Conservation (phyloP, 2,888 invertebrate species). For the Pelosia muscerda region DNA sequence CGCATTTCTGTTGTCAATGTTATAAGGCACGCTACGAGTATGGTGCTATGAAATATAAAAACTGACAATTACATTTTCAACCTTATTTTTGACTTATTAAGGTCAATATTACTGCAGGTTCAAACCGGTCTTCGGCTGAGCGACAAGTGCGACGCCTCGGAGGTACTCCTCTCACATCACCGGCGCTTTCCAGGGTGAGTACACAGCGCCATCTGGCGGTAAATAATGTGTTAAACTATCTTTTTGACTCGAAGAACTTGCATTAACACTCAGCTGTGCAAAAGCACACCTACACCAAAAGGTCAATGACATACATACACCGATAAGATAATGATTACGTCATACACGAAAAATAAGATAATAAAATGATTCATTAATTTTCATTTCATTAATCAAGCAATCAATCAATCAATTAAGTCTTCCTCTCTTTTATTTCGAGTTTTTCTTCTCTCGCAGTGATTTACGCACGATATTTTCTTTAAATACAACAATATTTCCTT, state of each 20-base stretch:
- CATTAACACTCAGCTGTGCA: neutral
- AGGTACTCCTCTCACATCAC: constrained; percentile 81
- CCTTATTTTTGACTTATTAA: constrained; percentile 6
- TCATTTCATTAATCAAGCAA: too few species aligned
- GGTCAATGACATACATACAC: constrained; percentile 6
- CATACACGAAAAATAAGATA: neutral
- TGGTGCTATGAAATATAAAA: neutral
- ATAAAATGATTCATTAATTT: neutral
- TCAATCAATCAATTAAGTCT: too few species aligned
- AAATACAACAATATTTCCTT: too few species aligned
- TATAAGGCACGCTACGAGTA: too few species aligned
- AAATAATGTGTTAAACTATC: too few species aligned
- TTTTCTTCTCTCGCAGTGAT: too few species aligned
- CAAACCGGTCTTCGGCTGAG: constrained; percentile 81
- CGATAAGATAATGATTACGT: neutral
- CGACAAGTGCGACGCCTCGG: constrained; percentile 73
- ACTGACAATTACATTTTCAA: neutral
- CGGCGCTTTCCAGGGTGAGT: constrained; percentile 76
- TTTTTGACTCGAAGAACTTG: neutral
- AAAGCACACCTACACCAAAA: neutral
- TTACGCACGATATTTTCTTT: too few species aligned
- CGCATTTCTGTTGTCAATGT: neutral
- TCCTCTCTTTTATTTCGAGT: too few species aligned
- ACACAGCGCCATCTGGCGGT: neutral
- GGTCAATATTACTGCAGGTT: constrained; percentile 58